These are phyloP conservation scores for Trichopoda pennipes DNA, from an alignment of 2,888 invertebrate genomes.

Conservation along the genomic window DNA sequence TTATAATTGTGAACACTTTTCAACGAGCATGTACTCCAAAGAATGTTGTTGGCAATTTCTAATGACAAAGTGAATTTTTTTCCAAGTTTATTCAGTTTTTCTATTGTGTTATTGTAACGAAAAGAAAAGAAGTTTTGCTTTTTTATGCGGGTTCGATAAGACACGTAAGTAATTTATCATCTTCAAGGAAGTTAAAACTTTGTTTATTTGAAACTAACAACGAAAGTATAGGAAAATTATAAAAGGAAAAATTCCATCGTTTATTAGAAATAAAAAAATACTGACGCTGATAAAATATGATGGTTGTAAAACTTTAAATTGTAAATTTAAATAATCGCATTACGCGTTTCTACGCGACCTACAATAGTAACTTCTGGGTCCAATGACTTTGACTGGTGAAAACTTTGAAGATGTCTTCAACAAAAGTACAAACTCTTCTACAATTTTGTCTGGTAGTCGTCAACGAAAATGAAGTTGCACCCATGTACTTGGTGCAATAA, in stretches of 20 bases:
- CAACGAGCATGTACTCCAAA: conserved; percentile 15
- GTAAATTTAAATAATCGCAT: too few relatives aligned
- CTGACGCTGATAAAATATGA: background rate
- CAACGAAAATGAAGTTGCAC: too few relatives aligned
- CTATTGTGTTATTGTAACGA: background rate
- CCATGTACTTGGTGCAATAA: too few relatives aligned
- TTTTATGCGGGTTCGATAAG: conserved; percentile 47
- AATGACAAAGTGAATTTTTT: background rate
- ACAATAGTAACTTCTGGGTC: too few relatives aligned
- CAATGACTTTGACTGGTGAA: too few relatives aligned
- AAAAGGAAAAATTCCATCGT: background rate
- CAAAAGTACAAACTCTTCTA: too few relatives aligned
- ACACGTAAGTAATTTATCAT: conserved; percentile 50
- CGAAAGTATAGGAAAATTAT: background rate
- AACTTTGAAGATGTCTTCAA: too few relatives aligned
- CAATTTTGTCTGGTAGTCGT: too few relatives aligned
- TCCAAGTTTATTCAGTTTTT: background rate
- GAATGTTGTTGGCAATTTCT: conserved; percentile 17
- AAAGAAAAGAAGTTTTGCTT: conserved; percentile 48
- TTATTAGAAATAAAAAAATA: background rate
- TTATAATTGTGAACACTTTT: conserved; percentile 63
- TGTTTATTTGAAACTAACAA: background rate
- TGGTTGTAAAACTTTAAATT: too few relatives aligned
- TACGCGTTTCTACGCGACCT: too few relatives aligned
- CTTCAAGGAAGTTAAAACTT: conserved; percentile 44